phyloP scores from a whole-genome alignment of 23 tunicate genomes.

The Trididemnum miniatum region DNA sequence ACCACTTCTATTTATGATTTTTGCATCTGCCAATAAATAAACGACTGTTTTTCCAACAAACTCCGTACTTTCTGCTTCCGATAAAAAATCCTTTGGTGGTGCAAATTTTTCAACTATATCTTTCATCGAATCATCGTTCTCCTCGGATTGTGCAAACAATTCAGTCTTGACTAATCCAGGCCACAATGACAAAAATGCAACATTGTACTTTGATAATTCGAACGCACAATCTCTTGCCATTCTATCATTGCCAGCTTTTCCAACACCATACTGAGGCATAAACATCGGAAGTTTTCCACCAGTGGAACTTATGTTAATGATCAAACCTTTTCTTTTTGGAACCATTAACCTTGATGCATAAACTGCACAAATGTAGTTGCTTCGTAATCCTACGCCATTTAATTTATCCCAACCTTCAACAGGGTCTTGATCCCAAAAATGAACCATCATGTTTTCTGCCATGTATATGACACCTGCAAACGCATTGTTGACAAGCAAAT shows the following conservation, averaged over 20 bases:
- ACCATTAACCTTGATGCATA: slow-evolving; percentile 79
- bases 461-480: slow-evolving; percentile 76
- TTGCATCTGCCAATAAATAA: not conserved
- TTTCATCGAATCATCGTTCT: not conserved
- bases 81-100: not conserved
- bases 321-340: slow-evolving; percentile 53
- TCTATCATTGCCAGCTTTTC: slow-evolving; percentile 89
- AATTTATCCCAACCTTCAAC: no score
- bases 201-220: slow-evolving; percentile 61
- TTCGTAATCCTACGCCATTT: no score
- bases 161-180: slow-evolving; percentile 92
- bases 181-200: slow-evolving; percentile 85
- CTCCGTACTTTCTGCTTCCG: not conserved
- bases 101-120: not conserved
- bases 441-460: no score
- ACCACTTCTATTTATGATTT: slow-evolving; percentile 19
- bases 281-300: slow-evolving; percentile 45
- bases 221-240: slow-evolving; percentile 85
- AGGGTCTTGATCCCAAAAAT: no score
- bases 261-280: slow-evolving; percentile 63
- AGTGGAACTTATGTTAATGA: slow-evolving; percentile 68
- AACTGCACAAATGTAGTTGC: slow-evolving; percentile 60
- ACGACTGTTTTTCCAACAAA: slow-evolving; percentile 1
- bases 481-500: slow-evolving; percentile 76
- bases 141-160: not conserved